phyloP scores from a whole-genome alignment of 2,888 invertebrate genomes.

The Sinodicranocentrus sp. region DNA sequence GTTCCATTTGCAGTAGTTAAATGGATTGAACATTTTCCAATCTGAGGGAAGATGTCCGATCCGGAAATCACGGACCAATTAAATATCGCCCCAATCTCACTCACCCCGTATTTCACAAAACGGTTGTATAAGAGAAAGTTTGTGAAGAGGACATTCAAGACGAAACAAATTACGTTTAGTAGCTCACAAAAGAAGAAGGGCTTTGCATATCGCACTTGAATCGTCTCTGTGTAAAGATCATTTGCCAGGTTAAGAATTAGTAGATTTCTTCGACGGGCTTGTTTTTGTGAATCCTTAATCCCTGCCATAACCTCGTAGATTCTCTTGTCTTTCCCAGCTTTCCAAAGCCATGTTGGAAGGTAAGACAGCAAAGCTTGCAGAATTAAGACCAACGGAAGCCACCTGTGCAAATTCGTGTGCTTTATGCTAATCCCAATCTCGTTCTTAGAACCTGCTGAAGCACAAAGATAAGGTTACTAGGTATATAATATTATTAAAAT shows the following conservation, averaged over 20 bases:
- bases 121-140: constrained; percentile 74
- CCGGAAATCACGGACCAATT: not conserved
- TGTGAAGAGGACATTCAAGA: constrained; percentile 45
- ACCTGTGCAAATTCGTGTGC: constrained; percentile 85
- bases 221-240: constrained; percentile 42
- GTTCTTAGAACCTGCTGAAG: too few species aligned
- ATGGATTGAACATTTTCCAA: constrained; percentile 79
- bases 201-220: constrained; percentile 77
- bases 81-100: constrained; percentile 66
- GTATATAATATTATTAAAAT: too few species aligned
- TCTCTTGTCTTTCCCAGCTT: constrained; percentile 85
- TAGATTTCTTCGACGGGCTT: constrained; percentile 32
- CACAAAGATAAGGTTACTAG: too few species aligned
- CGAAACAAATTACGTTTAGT: constrained; percentile 86
- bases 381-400: constrained; percentile 86
- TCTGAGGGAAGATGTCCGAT: constrained; percentile 70
- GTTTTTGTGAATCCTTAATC: constrained; percentile 77
- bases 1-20: too few species aligned
- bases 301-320: constrained; percentile 81
- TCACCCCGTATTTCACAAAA: constrained; percentile 74
- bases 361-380: constrained; percentile 85
- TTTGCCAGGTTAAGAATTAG: constrained; percentile 50
- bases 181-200: constrained; percentile 85
- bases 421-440: too few species aligned
- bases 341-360: constrained; percentile 85